Evolutionary conservation across 2,888 invertebrate species (phyloP).

Genomic region (Dicyrtoma fusca): DNA sequence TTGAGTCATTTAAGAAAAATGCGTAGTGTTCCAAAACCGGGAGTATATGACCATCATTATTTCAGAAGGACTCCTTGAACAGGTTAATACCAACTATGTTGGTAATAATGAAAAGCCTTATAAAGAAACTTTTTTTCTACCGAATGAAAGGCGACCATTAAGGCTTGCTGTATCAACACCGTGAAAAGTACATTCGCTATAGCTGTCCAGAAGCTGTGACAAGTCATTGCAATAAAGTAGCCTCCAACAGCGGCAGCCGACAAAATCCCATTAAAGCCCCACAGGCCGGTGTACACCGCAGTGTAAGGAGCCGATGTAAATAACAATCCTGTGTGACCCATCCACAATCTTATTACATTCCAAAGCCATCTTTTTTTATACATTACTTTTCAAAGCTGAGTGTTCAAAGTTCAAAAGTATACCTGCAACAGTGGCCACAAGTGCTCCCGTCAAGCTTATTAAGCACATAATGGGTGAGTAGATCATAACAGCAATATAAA

Average conservation of each 20-base stretch:
- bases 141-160: constrained; percentile 57
- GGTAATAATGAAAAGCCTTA: neutral
- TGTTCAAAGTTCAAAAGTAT: too few relatives aligned
- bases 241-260: constrained; percentile 61
- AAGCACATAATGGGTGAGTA: constrained; percentile 61
- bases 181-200: constrained; percentile 60
- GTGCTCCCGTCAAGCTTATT: constrained; percentile 60
- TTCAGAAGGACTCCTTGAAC: too few relatives aligned
- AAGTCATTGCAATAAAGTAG: constrained; percentile 60
- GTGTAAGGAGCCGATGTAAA: constrained; percentile 49
- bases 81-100: too few relatives aligned
- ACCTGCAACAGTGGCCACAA: constrained; percentile 60
- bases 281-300: constrained; percentile 60
- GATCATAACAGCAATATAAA: constrained; percentile 60
- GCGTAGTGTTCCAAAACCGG: too few relatives aligned
- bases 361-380: neutral
- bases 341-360: constrained; percentile 1
- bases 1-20: neutral
- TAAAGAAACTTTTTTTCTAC: constrained; percentile 54
- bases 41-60: too few relatives aligned
- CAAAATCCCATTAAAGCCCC: constrained; percentile 62
- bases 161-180: constrained; percentile 59
- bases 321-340: constrained; percentile 41
- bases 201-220: constrained; percentile 58
- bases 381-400: too few relatives aligned